Conservation (phyloP, 1,140 invertebrate genomes). For the fruit fly (Drosophila melanogaster) region DNA sequence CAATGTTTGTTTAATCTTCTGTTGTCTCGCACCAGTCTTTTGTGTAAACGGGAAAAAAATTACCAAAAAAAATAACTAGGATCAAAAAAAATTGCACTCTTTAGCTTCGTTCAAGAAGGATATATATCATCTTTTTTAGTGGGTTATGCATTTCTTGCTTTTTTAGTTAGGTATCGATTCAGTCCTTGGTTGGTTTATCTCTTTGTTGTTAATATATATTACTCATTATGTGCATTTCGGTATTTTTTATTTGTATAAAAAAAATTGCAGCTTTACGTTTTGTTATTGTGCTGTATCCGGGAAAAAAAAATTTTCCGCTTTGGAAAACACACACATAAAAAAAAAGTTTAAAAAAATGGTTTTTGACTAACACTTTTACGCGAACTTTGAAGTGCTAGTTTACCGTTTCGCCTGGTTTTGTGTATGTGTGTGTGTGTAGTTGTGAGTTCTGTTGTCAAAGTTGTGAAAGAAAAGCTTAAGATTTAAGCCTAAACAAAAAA, state of each 20-base stretch:
- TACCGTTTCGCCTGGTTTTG: slow-evolving; percentile 1
- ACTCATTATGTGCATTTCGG: slow-evolving; percentile 10
- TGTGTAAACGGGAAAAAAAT: slow-evolving; percentile 47
- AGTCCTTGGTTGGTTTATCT: slow-evolving; percentile 53
- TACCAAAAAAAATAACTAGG: slow-evolving; percentile 12
- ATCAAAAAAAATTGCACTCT: slow-evolving; percentile 47
- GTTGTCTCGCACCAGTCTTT: slow-evolving; percentile 39
- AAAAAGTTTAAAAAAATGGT: slow-evolving; percentile 19
- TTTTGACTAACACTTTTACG: slow-evolving; percentile 10
- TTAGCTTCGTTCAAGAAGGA: slow-evolving; percentile 2
- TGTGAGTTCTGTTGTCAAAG: slow-evolving; percentile 10
- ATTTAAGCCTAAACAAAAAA: slow-evolving; percentile 6
- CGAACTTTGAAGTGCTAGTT: slow-evolving; percentile 7
- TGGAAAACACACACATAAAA: slow-evolving; percentile 38
- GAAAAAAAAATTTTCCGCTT: slow-evolving; percentile 20
- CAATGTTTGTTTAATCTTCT: slow-evolving; percentile 8
- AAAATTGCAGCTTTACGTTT: neutral
- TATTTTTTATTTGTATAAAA: slow-evolving; percentile 13
- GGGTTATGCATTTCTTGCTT: slow-evolving; percentile 6
- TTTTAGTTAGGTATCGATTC: slow-evolving; percentile 25
- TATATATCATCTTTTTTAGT: slow-evolving; percentile 15
- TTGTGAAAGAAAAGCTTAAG: slow-evolving; percentile 26
- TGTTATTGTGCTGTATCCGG: slow-evolving; percentile 24
- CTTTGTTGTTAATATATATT: slow-evolving; percentile 15
- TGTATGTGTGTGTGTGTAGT: neutral